These are phyloP conservation scores for Keiferia lycopersicella DNA, from an alignment of 2,888 invertebrate species.

Conservation along the genomic window DNA sequence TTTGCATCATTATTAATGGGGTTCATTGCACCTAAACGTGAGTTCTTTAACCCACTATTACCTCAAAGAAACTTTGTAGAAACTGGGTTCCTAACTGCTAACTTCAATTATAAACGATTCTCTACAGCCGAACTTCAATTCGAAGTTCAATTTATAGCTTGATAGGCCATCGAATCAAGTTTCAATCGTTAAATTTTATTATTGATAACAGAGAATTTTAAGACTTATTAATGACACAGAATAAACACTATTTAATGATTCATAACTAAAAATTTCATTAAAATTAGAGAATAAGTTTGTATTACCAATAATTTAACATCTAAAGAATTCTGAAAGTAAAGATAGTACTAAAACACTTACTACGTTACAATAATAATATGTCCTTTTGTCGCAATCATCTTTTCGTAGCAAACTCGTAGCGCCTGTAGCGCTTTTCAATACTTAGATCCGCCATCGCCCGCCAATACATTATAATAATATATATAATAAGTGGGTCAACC, in stretches of 20 bases:
- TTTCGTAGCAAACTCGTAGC: conserved; percentile 5
- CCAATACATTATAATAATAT: too few species aligned
- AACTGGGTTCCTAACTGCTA: conserved; percentile 15
- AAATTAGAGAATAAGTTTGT: too few species aligned
- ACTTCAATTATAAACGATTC: background rate
- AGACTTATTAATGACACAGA: too few species aligned
- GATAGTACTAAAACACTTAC: too few species aligned
- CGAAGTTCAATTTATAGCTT: conserved; percentile 14
- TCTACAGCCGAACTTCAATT: conserved; percentile 12
- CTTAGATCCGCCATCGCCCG: too few species aligned
- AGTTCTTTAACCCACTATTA: conserved; percentile 9
- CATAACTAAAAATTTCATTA: too few species aligned
- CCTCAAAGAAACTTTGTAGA: background rate
- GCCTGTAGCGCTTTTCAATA: background rate
- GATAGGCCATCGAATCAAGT: conserved; percentile 6
- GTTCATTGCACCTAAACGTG: conserved; percentile 9
- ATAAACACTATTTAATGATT: too few species aligned
- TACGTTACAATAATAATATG: too few species aligned
- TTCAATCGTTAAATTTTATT: background rate
- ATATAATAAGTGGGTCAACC: too few species aligned
- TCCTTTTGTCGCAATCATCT: background rate
- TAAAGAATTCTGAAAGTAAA: too few species aligned
- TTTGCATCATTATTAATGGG: background rate
- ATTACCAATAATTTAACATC: too few species aligned
- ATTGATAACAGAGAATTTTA: too few species aligned